Percentiles rank a stretch among this genome's conserved stretches.
Conservation (phyloP, 2,888 invertebrate species). For the Meloe dianella region DNA sequence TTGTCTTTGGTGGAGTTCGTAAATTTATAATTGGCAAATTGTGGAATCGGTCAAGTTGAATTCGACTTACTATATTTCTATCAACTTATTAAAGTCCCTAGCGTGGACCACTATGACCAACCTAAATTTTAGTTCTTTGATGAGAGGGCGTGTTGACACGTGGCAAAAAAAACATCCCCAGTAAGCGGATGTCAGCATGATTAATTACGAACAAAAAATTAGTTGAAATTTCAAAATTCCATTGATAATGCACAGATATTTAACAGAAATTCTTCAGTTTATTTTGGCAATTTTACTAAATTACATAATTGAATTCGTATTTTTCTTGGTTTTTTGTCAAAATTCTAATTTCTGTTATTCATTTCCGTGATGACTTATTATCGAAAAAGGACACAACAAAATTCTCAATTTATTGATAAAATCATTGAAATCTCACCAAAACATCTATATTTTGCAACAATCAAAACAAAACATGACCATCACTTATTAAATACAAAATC, state of each 20-base stretch:
- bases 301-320: constrained; percentile 25
- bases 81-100: not conserved
- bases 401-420: constrained; percentile 43
- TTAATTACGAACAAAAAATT: not conserved
- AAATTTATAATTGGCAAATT: too few species aligned
- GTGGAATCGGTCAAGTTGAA: too few species aligned
- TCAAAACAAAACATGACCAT: constrained; percentile 68
- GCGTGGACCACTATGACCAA: not conserved
- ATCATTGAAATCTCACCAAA: constrained; percentile 53
- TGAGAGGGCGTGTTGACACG: too few species aligned
- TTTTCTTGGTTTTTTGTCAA: constrained; percentile 22
- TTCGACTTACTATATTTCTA: too few species aligned
- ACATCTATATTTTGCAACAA: constrained; percentile 77
- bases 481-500: constrained; percentile 70
- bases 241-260: not conserved
- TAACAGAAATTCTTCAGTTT: constrained; percentile 3
- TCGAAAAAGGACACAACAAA: not conserved
- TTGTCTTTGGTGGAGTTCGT: too few species aligned
- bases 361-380: constrained; percentile 17
- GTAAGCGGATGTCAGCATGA: not conserved
- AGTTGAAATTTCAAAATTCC: not conserved
- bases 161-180: too few species aligned
- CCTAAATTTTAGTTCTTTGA: not conserved
- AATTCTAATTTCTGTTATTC: constrained; percentile 24
- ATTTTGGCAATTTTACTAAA: constrained; percentile 26